Evolutionary conservation across 1,140 invertebrate genomes (phyloP).

Genomic region (Drosophila mojavensis): DNA sequence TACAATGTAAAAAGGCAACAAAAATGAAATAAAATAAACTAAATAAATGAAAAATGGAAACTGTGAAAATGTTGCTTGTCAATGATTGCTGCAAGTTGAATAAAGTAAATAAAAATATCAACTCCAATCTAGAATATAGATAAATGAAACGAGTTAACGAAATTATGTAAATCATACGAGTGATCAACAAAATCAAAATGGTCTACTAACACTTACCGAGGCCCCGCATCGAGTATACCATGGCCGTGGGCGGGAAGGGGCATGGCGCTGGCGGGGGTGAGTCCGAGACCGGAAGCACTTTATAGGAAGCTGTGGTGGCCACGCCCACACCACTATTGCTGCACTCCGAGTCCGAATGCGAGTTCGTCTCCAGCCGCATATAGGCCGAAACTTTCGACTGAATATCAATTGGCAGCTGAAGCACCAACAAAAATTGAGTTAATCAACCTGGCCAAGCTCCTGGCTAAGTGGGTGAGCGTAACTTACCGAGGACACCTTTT

Average conservation of each 20-base stretch:
- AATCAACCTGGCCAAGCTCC: neutral
- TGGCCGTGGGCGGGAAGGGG: conserved; percentile 93
- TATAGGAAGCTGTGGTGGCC: conserved; percentile 81
- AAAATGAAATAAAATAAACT: neutral
- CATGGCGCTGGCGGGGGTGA: conserved; percentile 80
- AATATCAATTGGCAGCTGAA: conserved; percentile 94
- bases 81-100: neutral
- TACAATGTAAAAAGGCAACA: neutral
- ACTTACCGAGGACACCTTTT: conserved; percentile 95
- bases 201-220: conserved; percentile 85
- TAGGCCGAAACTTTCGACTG: conserved; percentile 94
- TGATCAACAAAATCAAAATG: conserved; percentile 57
- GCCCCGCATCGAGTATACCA: conserved; percentile 91
- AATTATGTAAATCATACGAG: conserved; percentile 18
- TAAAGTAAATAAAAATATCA: conserved; percentile 6
- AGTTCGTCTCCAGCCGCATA: conserved; percentile 88
- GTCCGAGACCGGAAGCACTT: conserved; percentile 83
- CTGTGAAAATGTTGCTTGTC: conserved; percentile 1
- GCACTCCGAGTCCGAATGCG: conserved; percentile 84
- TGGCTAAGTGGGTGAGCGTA: too few relatives aligned
- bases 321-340: conserved; percentile 81
- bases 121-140: neutral
- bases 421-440: neutral
- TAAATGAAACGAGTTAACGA: conserved; percentile 32
- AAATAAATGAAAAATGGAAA: neutral